Percentiles rank a stretch among this genome's conserved stretches.
phyloP scores from a whole-genome alignment of 92 coral and sea anemone genomes.

The Epizoanthus stellaris region DNA sequence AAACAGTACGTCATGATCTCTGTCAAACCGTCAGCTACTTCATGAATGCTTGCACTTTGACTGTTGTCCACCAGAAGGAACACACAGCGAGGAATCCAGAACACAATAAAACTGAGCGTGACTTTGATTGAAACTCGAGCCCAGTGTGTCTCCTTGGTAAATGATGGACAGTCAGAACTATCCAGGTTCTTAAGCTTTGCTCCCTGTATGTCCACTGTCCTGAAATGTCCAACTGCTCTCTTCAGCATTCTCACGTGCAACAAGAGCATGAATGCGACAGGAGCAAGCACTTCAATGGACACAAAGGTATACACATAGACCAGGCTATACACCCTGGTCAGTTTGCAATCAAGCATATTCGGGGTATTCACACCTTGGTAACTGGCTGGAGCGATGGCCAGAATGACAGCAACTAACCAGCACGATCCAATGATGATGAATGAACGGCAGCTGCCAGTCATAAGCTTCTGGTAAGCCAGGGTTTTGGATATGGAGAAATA shows the following conservation, averaged over 20 bases:
- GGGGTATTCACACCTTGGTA: constrained; percentile 35
- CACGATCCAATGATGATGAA: constrained; percentile 55
- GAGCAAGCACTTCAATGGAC: constrained; percentile 74
- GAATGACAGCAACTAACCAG: constrained; percentile 68
- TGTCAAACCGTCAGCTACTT: constrained; percentile 83
- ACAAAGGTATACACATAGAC: constrained; percentile 75
- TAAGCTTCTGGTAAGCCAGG: constrained; percentile 63
- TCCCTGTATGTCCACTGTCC: constrained; percentile 73
- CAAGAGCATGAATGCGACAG: constrained; percentile 69
- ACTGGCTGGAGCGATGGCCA: constrained; percentile 72
- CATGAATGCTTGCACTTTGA: constrained; percentile 74
- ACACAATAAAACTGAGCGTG: constrained; percentile 78
- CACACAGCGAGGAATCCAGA: constrained; percentile 89
- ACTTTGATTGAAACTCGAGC: constrained; percentile 71
- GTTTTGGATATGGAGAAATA: constrained; percentile 79
- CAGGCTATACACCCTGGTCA: constrained; percentile 67
- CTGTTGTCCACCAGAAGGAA: constrained; percentile 86
- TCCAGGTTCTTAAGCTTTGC: constrained; percentile 72
- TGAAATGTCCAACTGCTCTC: constrained; percentile 57
- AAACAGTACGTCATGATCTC: constrained; percentile 89
- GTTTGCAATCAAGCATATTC: constrained; percentile 72
- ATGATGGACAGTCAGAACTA: constrained; percentile 72
- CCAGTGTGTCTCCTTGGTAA: constrained; percentile 78
- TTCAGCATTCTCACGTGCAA: constrained; percentile 77
- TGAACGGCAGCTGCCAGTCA: constrained; percentile 54